A percentile compares a stretch with the other conserved stretches of the same genome.
These are phyloP conservation scores for Pseudomyrmex dendroicus DNA, from an alignment of 1,140 invertebrate species.

Conservation along the genomic window DNA sequence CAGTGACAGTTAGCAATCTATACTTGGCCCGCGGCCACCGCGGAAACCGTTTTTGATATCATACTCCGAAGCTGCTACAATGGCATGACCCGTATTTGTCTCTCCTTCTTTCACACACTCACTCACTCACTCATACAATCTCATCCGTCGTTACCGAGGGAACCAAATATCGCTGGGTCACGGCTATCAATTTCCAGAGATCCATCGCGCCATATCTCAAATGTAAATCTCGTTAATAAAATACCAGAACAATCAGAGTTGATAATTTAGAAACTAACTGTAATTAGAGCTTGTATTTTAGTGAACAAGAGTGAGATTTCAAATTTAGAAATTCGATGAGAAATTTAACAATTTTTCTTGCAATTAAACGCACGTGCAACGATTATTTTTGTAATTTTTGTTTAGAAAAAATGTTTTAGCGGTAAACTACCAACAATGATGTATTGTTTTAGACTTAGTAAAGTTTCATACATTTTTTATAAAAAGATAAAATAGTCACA, in stretches of 20 bases:
- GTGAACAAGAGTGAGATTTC: too few species aligned
- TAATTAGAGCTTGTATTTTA: too few species aligned
- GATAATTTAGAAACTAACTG: too few species aligned
- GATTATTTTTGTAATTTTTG: too few species aligned
- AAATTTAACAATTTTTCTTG: too few species aligned
- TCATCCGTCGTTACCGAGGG: constrained; percentile 38
- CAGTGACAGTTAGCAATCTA: constrained; percentile 67
- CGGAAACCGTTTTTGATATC: constrained; percentile 68
- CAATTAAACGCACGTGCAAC: too few species aligned
- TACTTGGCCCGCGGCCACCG: constrained; percentile 67
- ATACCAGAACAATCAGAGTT: too few species aligned
- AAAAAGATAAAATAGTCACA: background rate
- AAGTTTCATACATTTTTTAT: background rate
- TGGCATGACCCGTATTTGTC: constrained; percentile 48
- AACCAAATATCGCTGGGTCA: constrained; percentile 40
- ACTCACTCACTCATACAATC: too few species aligned
- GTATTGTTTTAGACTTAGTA: background rate
- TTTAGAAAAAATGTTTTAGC: too few species aligned
- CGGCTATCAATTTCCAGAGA: background rate
- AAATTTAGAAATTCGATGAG: too few species aligned
- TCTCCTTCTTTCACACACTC: background rate
- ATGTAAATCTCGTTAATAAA: background rate
- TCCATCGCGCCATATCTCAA: background rate
- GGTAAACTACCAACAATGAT: too few species aligned
- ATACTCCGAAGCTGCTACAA: background rate